Evolutionary conservation across 2,113 vertebrate genomes (phyloP).

Genomic region (Oplegnathus fasciatus): DNA sequence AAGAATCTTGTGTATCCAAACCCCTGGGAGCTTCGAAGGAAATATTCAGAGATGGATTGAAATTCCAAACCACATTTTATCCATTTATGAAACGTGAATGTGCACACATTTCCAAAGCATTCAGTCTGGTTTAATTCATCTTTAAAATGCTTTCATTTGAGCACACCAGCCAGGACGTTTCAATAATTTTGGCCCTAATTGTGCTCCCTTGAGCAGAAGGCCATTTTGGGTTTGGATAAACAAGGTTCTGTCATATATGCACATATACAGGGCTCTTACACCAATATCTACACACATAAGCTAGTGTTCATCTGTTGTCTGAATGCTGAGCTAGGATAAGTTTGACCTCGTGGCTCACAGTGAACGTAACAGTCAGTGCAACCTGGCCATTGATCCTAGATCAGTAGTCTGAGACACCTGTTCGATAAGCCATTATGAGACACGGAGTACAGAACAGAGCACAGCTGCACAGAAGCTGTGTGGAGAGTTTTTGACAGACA

Average conservation of each 20-base stretch:
- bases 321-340: constrained; percentile 59
- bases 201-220: constrained; percentile 10
- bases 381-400: constrained; percentile 47
- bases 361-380: constrained; percentile 3
- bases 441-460: constrained; percentile 18
- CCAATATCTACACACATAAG: constrained; percentile 25
- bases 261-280: not conserved
- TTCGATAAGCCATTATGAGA: constrained; percentile 15
- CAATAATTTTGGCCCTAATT: not conserved
- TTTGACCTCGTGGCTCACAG: constrained; percentile 15
- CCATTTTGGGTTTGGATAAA: constrained; percentile 62
- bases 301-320: constrained; percentile 36
- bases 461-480: constrained; percentile 43
- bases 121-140: not conserved
- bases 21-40: constrained; percentile 22
- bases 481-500: constrained; percentile 21
- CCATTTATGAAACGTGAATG: constrained; percentile 22
- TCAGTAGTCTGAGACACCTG: constrained; percentile 53
- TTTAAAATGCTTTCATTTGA: constrained; percentile 13
- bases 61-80: constrained; percentile 22
- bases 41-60: constrained; percentile 18
- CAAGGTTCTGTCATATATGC: constrained; percentile 28
- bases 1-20: constrained; percentile 61
- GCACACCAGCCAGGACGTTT: not conserved
- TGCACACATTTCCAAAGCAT: constrained; percentile 3